These are phyloP conservation scores for Acrobeloides nanus DNA, from an alignment of 2,888 invertebrate genomes.

Conservation along the genomic window DNA sequence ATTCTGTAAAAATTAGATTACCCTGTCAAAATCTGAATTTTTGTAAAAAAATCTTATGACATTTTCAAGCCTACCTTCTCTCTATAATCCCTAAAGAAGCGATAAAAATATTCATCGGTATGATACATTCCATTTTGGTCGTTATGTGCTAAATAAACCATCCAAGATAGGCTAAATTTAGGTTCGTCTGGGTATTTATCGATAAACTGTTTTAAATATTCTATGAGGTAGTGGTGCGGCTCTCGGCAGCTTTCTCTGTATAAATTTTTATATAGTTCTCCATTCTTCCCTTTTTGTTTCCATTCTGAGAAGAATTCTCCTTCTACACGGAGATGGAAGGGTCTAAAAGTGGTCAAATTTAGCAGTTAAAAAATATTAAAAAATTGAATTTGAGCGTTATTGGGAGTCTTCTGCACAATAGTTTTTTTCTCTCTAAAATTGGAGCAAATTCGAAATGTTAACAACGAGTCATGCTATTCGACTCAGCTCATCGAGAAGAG, in stretches of 20 bases:
- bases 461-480: too few relatives aligned
- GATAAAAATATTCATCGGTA: conserved; percentile 6
- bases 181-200: conserved; percentile 11
- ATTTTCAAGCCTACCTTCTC: conserved; percentile 7
- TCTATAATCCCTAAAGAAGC: conserved; percentile 5
- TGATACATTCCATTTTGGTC: conserved; percentile 14
- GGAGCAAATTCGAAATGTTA: too few relatives aligned
- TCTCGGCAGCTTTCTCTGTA: conserved; percentile 16
- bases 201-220: conserved; percentile 12
- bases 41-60: too few relatives aligned
- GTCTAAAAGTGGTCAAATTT: conserved; percentile 10
- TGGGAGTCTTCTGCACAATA: too few relatives aligned
- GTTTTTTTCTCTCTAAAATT: too few relatives aligned
- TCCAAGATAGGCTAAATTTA: conserved; percentile 13
- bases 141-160: conserved; percentile 13
- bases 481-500: too few relatives aligned
- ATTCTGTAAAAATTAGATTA: too few relatives aligned
- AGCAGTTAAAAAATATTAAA: too few relatives aligned
- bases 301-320: too few relatives aligned
- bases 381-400: too few relatives aligned
- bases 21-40: too few relatives aligned
- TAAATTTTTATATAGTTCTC: background rate
- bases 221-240: conserved; percentile 16
- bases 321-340: conserved; percentile 17
- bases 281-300: conserved; percentile 3